These are phyloP conservation scores for Augiades crinisus DNA, from an alignment of 2,888 invertebrate species.

Conservation along the genomic window DNA sequence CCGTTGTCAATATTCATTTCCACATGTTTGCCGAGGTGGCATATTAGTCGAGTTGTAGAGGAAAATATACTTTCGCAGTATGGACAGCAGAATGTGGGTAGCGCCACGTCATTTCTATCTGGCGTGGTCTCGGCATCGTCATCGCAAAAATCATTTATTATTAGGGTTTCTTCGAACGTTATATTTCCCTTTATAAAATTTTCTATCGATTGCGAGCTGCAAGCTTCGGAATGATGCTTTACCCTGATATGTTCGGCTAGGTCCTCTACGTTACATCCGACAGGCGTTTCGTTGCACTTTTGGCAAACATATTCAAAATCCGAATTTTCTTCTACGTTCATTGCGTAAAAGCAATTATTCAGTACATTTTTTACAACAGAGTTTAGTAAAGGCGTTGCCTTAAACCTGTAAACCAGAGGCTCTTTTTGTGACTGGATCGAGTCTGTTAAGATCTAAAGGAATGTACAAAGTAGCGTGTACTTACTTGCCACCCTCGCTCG, in stretches of 20 bases:
- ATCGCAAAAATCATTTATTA: slow-evolving; percentile 40
- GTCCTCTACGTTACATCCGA: slow-evolving; percentile 34
- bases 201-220: slow-evolving; percentile 32
- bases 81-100: slow-evolving; percentile 48
- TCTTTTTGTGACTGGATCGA: slow-evolving; percentile 24
- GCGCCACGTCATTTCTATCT: slow-evolving; percentile 4
- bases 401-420: slow-evolving; percentile 50
- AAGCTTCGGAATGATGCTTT: slow-evolving; percentile 38
- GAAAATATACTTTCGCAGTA: slow-evolving; percentile 56
- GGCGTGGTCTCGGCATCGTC: slow-evolving; percentile 31
- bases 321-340: slow-evolving; percentile 40
- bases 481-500: background rate
- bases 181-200: slow-evolving; percentile 52
- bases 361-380: slow-evolving; percentile 45
- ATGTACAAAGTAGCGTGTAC: background rate
- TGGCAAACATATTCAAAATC: slow-evolving; percentile 56
- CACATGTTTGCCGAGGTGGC: slow-evolving; percentile 55
- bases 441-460: background rate
- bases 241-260: slow-evolving; percentile 47
- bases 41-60: slow-evolving; percentile 48
- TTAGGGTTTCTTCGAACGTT: slow-evolving; percentile 54
- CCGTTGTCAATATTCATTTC: slow-evolving; percentile 42
- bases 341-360: slow-evolving; percentile 41
- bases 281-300: slow-evolving; percentile 43
- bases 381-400: slow-evolving; percentile 28